A percentile compares a stretch with the other conserved stretches of the same genome.
phyloP scores from a whole-genome alignment of 2,797 vertebrate genomes.

The Aphelocoma californica region DNA sequence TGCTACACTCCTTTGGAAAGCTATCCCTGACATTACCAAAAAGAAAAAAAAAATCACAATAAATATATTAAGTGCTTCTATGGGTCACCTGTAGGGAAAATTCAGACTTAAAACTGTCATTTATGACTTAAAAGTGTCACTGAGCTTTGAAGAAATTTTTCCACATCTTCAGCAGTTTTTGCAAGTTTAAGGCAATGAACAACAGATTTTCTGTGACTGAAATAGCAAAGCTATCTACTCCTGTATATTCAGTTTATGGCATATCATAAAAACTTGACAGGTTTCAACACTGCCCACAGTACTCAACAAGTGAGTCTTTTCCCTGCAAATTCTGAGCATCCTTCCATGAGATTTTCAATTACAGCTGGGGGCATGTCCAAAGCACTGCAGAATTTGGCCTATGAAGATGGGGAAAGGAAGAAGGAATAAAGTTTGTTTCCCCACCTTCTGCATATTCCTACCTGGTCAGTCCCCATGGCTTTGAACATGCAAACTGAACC shows the following conservation, averaged over 20 bases:
- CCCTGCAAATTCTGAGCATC: not conserved
- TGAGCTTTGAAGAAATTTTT: not conserved
- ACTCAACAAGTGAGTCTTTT: not conserved
- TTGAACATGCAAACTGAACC: not conserved
- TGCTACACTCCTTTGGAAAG: not conserved
- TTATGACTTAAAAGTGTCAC: not conserved
- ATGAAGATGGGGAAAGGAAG: not conserved
- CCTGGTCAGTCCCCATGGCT: not conserved
- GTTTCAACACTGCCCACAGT: not conserved
- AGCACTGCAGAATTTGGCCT: not conserved
- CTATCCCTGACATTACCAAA: not conserved
- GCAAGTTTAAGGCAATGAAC: not conserved
- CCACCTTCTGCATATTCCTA: not conserved
- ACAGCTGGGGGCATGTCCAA: not conserved
- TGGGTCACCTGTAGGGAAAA: not conserved
- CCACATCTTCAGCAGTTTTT: not conserved
- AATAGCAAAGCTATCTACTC: not conserved
- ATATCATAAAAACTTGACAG: not conserved
- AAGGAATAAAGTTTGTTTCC: not conserved
- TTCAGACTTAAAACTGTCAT: not conserved
- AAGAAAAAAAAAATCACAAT: not conserved
- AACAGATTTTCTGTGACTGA: not conserved
- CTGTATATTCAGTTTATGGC: not conserved
- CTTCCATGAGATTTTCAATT: not conserved
- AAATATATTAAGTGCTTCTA: not conserved